Percentiles rank a stretch among this genome's conserved stretches.
Evolutionary conservation across 2,113 vertebrate genomes (phyloP).

Genomic region (Pongo abelii): DNA sequence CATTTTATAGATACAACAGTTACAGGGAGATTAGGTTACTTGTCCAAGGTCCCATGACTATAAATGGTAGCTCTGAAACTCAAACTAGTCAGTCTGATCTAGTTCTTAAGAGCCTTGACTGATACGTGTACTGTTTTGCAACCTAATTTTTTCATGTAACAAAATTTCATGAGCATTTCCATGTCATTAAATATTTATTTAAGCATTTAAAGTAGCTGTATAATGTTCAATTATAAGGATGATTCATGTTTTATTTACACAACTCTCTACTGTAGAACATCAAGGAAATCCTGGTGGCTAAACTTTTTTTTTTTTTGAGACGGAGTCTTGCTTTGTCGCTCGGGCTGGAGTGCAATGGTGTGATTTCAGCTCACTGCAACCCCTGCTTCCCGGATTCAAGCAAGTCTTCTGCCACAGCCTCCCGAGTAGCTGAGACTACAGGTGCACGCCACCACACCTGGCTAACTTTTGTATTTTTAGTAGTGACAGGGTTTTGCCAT

Average conservation of each 20-base stretch:
- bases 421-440: no score
- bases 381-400: no score
- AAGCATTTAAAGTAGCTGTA: slow-evolving; percentile 16
- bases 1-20: slow-evolving; percentile 43
- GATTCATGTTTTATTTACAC: slow-evolving; percentile 8
- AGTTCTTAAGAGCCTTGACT: background rate
- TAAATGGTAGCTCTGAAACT: slow-evolving; percentile 18
- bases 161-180: slow-evolving; percentile 20
- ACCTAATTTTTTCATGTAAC: background rate
- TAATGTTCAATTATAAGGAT: slow-evolving; percentile 10
- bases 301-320: background rate
- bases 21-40: background rate
- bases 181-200: slow-evolving; percentile 29
- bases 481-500: no score
- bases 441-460: no score
- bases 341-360: no score
- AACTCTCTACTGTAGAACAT: slow-evolving; percentile 6
- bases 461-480: no score
- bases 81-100: background rate
- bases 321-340: no score
- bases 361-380: no score
- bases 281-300: background rate
- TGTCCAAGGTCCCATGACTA: background rate
- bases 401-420: no score
- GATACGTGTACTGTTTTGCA: background rate